These are phyloP conservation scores for Eulemur coronatus DNA, from an alignment of 2,797 vertebrate species.

Conservation along the genomic window DNA sequence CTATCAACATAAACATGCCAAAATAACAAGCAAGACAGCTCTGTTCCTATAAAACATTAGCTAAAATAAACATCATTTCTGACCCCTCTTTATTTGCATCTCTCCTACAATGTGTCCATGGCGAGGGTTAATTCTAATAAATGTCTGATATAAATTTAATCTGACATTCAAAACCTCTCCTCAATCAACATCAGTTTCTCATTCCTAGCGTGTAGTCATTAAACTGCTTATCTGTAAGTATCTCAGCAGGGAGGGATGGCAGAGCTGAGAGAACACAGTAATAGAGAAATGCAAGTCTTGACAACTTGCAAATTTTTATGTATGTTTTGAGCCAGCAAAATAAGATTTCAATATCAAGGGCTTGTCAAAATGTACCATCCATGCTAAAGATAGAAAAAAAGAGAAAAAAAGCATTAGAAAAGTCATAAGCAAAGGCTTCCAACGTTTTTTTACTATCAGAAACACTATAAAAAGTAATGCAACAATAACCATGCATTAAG, in stretches of 20 bases:
- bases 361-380: constrained; percentile 14
- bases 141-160: not conserved
- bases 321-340: not conserved
- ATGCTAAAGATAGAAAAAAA: not conserved
- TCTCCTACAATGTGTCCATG: not conserved
- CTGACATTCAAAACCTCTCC: not conserved
- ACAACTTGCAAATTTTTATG: constrained; percentile 10
- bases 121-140: not conserved
- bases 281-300: not conserved
- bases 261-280: not conserved
- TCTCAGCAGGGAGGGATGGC: not conserved
- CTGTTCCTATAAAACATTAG: not conserved
- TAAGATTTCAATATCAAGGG: constrained; percentile 16
- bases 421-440: not conserved
- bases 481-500: not conserved
- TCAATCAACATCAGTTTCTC: not conserved
- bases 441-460: not conserved
- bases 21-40: not conserved
- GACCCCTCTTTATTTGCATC: not conserved
- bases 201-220: not conserved
- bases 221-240: not conserved
- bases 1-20: not conserved
- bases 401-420: not conserved
- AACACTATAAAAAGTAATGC: not conserved
- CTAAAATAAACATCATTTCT: not conserved